Conservation (phyloP, 2,888 invertebrate genomes). For the Oxystoma pomonae region DNA sequence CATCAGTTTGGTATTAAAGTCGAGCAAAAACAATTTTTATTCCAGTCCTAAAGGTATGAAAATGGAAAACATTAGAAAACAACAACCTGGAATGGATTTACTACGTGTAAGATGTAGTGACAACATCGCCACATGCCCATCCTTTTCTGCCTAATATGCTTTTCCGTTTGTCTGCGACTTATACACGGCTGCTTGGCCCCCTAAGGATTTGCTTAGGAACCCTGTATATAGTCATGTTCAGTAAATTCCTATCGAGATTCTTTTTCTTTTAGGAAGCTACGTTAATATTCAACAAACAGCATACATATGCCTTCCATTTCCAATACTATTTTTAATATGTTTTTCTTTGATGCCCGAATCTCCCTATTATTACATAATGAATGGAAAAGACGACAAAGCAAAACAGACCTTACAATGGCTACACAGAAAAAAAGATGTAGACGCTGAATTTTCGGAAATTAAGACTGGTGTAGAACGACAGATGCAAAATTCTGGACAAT, state of each 20-base stretch:
- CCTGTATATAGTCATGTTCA: neutral
- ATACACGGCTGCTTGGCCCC: neutral
- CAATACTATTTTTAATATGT: constrained; percentile 53
- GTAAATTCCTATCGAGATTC: no score
- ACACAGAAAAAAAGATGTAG: constrained; percentile 27
- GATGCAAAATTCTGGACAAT: constrained; percentile 34
- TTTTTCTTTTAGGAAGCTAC: constrained; percentile 40
- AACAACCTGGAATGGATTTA: no score
- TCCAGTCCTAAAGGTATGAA: no score
- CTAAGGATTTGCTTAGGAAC: neutral
- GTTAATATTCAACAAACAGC: constrained; percentile 52
- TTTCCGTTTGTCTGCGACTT: no score
- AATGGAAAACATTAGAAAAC: no score
- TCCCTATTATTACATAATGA: constrained; percentile 36
- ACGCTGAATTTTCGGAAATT: constrained; percentile 27
- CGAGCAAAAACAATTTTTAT: no score
- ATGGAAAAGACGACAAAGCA: constrained; percentile 27
- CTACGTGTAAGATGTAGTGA: no score
- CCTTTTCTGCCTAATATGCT: no score
- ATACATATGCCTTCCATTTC: constrained; percentile 54
- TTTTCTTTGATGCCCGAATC: constrained; percentile 60
- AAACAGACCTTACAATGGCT: constrained; percentile 27
- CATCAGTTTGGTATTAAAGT: no score
- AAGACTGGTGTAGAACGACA: constrained; percentile 32
- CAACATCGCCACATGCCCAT: no score